Evolutionary conservation across 2,888 invertebrate species (phyloP).

Genomic region (Itoplectis maculator): DNA sequence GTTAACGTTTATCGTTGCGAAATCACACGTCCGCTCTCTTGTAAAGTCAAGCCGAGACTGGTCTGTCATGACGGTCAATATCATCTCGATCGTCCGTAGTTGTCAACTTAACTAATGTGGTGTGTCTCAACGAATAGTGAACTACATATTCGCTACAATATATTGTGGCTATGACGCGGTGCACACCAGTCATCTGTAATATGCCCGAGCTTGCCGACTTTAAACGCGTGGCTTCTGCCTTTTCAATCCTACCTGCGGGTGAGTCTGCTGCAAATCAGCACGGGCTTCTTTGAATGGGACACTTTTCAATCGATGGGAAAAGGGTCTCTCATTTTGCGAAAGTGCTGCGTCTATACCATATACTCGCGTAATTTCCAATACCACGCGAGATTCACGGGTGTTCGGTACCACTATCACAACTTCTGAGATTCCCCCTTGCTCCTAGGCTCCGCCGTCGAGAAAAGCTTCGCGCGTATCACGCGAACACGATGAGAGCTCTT

Average conservation of each 20-base stretch:
- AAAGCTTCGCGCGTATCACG: slow-evolving; percentile 41
- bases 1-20: too few relatives aligned
- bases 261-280: slow-evolving; percentile 25
- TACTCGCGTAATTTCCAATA: slow-evolving; percentile 45
- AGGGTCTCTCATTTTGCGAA: slow-evolving; percentile 43
- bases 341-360: slow-evolving; percentile 30
- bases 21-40: too few relatives aligned
- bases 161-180: not conserved
- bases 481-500: slow-evolving; percentile 47
- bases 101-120: too few relatives aligned
- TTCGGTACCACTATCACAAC: slow-evolving; percentile 20
- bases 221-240: slow-evolving; percentile 30
- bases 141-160: not conserved
- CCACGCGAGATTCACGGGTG: slow-evolving; percentile 26
- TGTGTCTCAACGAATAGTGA: not conserved
- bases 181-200: not conserved
- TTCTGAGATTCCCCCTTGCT: slow-evolving; percentile 3
- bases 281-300: slow-evolving; percentile 34
- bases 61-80: too few relatives aligned
- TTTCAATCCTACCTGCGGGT: slow-evolving; percentile 28
- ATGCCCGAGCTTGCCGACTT: slow-evolving; percentile 22
- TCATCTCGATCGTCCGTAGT: too few relatives aligned
- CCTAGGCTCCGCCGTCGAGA: slow-evolving; percentile 8
- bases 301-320: slow-evolving; percentile 48
- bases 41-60: too few relatives aligned